Conservation (phyloP, 2,888 invertebrate species). For the Rhyacophila evoluta region DNA sequence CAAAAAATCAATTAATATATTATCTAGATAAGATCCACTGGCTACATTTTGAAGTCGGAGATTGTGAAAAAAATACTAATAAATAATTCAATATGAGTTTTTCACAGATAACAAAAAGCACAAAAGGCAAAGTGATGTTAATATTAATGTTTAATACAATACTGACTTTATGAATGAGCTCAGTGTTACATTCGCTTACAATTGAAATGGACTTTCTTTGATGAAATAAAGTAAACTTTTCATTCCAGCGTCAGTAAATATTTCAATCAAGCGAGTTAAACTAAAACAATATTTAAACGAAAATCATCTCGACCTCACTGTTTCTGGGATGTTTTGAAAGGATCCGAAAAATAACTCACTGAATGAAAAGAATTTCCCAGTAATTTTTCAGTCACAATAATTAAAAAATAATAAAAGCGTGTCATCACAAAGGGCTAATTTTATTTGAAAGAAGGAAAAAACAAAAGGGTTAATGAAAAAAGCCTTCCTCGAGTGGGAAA, state of each 20-base stretch:
- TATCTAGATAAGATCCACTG: no score
- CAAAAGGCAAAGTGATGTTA: no score
- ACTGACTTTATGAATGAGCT: no score
- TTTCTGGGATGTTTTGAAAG: background rate
- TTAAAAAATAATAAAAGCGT: conserved; percentile 24
- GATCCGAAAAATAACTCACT: background rate
- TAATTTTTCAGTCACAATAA: conserved; percentile 21
- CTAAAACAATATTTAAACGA: background rate
- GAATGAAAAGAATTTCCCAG: conserved; percentile 7
- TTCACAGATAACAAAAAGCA: no score
- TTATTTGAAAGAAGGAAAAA: conserved; percentile 35
- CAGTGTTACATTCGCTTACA: no score
- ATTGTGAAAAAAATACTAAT: no score
- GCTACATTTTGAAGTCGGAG: no score
- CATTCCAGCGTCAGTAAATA: background rate
- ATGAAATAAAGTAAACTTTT: background rate
- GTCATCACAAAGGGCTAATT: conserved; percentile 36
- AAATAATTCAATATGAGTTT: no score
- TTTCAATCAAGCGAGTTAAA: background rate
- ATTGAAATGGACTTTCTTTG: no score
- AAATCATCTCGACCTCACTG: background rate
- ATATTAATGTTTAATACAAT: no score
- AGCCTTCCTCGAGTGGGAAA: conserved; percentile 33
- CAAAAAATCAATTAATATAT: no score
- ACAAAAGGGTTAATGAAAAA: conserved; percentile 49